Percentiles rank a stretch among this genome's conserved stretches.
Evolutionary conservation across 2,113 vertebrate genomes (phyloP).

Genomic region (Vireo altiloquus): DNA sequence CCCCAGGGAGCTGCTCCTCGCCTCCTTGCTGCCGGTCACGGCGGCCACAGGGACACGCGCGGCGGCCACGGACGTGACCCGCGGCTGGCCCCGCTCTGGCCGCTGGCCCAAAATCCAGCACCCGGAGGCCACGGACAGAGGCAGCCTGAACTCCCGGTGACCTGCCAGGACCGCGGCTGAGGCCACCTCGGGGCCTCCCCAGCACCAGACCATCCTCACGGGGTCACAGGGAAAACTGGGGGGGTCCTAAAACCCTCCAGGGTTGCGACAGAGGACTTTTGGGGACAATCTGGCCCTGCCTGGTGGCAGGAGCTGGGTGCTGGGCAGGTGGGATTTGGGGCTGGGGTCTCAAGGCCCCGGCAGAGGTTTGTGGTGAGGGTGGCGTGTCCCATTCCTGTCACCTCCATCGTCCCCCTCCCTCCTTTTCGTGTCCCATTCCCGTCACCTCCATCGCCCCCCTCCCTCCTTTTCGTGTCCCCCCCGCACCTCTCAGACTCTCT

Average conservation of each 20-base stretch:
- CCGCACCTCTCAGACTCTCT: neutral
- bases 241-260: rapidly evolving
- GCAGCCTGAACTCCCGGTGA: slow-evolving; percentile 27
- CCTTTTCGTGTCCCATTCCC: too few relatives aligned
- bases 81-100: neutral
- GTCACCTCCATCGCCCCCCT: too few relatives aligned
- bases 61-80: neutral
- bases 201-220: neutral
- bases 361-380: rapidly evolving
- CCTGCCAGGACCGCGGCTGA: neutral
- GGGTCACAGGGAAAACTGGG: neutral
- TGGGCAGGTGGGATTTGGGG: neutral
- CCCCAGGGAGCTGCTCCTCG: neutral
- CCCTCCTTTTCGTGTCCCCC: too few relatives aligned
- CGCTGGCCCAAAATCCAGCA: neutral
- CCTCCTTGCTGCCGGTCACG: neutral
- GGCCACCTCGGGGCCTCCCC: neutral
- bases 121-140: neutral
- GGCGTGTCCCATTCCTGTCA: neutral
- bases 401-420: too few relatives aligned
- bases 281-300: rapidly evolving
- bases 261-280: rapidly evolving
- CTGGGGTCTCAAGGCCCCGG: neutral
- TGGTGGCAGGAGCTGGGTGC: rapidly evolving
- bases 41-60: neutral